phyloP scores from a whole-genome alignment of 2,113 vertebrate genomes.

The Eulemur rufifrons region DNA sequence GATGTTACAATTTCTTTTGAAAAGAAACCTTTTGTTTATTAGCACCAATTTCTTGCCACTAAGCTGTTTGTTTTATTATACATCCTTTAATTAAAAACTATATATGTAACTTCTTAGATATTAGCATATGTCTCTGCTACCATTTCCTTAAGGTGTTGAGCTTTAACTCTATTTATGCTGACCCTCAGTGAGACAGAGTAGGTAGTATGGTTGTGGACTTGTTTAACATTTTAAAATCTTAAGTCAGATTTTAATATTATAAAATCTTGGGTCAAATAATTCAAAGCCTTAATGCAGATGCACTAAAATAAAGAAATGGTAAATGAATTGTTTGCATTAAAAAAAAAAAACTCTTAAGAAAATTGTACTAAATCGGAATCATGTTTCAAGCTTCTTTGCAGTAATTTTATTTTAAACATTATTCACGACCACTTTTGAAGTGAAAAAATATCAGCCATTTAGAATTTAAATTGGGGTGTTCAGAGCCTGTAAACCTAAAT shows the following conservation, averaged over 20 bases:
- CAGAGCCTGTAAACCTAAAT: constrained; percentile 71
- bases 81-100: constrained; percentile 72
- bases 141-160: constrained; percentile 85
- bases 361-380: constrained; percentile 82
- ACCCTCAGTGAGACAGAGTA: constrained; percentile 76
- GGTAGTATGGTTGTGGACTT: constrained; percentile 70
- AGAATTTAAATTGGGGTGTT: constrained; percentile 72
- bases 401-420: constrained; percentile 77
- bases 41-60: constrained; percentile 82
- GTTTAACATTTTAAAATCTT: constrained; percentile 68
- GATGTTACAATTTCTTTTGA: constrained; percentile 83
- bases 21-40: constrained; percentile 78
- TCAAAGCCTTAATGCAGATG: constrained; percentile 89
- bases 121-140: constrained; percentile 80
- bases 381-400: constrained; percentile 82
- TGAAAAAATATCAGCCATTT: constrained; percentile 64
- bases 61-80: constrained; percentile 80
- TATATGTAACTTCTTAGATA: constrained; percentile 71
- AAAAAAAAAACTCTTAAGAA: constrained; percentile 64
- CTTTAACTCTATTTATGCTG: constrained; percentile 80
- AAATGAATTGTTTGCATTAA: constrained; percentile 78
- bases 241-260: constrained; percentile 68
- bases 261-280: constrained; percentile 83
- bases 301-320: constrained; percentile 80
- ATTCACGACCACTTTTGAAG: constrained; percentile 61